Percentiles rank a stretch among this genome's conserved stretches.
These are phyloP conservation scores for Tolmerus cingulatus DNA, from an alignment of 2,888 invertebrate genomes.

Conservation along the genomic window DNA sequence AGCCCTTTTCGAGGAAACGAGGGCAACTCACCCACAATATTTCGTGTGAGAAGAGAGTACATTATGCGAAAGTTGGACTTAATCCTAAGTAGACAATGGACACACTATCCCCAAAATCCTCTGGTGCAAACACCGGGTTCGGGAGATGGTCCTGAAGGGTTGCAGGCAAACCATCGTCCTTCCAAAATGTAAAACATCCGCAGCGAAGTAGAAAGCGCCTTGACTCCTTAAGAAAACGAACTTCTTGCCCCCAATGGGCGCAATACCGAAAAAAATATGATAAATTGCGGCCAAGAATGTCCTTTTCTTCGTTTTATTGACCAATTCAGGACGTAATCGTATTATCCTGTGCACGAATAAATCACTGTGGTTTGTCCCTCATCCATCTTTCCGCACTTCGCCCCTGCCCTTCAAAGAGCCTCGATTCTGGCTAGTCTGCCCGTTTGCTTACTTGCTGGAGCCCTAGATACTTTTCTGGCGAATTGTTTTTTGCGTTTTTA, in stretches of 20 bases:
- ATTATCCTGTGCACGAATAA: slow-evolving; percentile 47
- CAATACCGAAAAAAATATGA: slow-evolving; percentile 43
- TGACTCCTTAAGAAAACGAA: slow-evolving; percentile 1
- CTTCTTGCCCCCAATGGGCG: neutral
- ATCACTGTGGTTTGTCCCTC: slow-evolving; percentile 39
- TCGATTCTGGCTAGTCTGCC: neutral
- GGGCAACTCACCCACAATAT: neutral
- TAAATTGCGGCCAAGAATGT: slow-evolving; percentile 45
- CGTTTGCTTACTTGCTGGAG: neutral
- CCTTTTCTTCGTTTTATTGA: slow-evolving; percentile 47
- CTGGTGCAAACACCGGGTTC: neutral
- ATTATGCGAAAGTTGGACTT: slow-evolving; percentile 7
- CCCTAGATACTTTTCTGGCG: neutral
- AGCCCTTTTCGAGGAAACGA: neutral
- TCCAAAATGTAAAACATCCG: neutral
- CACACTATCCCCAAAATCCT: neutral
- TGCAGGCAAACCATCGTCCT: neutral
- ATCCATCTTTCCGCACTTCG: slow-evolving; percentile 27
- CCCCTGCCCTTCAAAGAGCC: neutral
- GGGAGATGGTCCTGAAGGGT: neutral
- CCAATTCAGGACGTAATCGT: slow-evolving; percentile 47
- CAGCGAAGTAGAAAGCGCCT: neutral
- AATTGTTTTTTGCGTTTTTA: neutral
- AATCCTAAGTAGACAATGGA: slow-evolving; percentile 36
- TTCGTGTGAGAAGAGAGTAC: neutral